Base-by-base conservation (phyloP, 2,888 invertebrate species). In the Drosophila leonis region DNA sequence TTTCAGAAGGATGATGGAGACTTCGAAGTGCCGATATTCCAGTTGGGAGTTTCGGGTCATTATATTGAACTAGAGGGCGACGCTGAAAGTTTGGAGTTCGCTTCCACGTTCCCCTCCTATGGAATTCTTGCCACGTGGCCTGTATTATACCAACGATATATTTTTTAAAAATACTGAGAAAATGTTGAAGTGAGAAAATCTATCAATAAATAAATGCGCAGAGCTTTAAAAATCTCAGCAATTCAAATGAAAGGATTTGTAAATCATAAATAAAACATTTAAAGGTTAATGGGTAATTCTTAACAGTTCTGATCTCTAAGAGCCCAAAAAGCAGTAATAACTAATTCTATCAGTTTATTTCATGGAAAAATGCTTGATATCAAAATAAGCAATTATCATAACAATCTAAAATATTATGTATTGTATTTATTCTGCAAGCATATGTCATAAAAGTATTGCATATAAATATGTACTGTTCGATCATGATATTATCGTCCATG, bases 1-100 rank as follows among this genome's bases (percentile, higher is more conserved):
- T 20, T 33, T 8, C 18, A 84, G 77, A 88, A 88, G 37, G n/a
- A 64, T 7, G 65, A 83, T 7, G 79, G 71, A 15, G 78, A 83
- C 13, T 80, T 84, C 13, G 70, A 84, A 5, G 81, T 71, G 4
- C 86, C 91, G 0, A 41, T 81, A 4, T 72, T 92, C 12, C 93
- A 94, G 68, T 70, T 94, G 31, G 94, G 93, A 4, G 80, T 94
- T 15, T 90, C 92, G 1, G 94, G 93, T 2, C 94, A 94, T 82
- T 94, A 93, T 66, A 90, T 93, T 46, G 31, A 55, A 15, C 91
- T 93, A 66, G 72, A 88, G 2, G 92, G 93, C 49, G 94, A 94
- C 15, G 88, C 89, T 4, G 90, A 93, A 39, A 93, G 93, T 72
- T 71, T 90, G 52, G 75, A 91, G 18, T 93, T 94, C 65, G 79